Conservation (phyloP, 2,888 invertebrate species). For the Heliconius hortense region DNA sequence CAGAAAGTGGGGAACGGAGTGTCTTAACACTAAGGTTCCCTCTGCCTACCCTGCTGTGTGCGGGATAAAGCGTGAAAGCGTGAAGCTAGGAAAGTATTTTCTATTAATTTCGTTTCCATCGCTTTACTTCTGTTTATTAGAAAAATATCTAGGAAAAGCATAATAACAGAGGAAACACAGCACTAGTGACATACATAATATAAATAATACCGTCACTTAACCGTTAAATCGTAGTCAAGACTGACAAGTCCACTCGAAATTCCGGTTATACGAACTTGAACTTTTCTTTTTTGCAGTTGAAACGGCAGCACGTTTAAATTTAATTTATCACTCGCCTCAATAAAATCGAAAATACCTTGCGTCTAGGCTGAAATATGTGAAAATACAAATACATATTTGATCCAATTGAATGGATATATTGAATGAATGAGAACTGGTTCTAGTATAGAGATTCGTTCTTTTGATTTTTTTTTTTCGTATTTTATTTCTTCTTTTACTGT, state of each 20-base stretch:
- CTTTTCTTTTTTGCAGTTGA: conserved; percentile 31
- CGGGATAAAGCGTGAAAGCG: too few species aligned
- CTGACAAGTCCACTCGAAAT: conserved; percentile 34
- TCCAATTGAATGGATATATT: conserved; percentile 36
- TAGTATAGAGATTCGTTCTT: conserved; percentile 26
- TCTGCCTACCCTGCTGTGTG: too few species aligned
- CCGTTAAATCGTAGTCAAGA: conserved; percentile 27
- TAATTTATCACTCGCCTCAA: neutral
- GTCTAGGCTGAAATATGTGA: neutral
- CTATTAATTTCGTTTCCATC: too few species aligned
- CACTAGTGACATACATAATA: neutral
- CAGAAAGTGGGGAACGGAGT: too few species aligned
- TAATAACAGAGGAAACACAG: neutral
- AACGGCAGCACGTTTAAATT: neutral
- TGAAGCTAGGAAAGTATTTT: neutral
- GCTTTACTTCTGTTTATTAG: neutral
- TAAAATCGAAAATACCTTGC: conserved; percentile 18
- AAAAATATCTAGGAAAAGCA: neutral
- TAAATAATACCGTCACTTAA: conserved; percentile 26
- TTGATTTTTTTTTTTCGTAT: conserved; percentile 25
- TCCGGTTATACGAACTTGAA: conserved; percentile 46
- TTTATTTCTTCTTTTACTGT: conserved; percentile 25
- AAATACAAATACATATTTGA: conserved; percentile 1
- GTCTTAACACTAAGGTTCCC: too few species aligned
- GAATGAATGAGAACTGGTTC: conserved; percentile 47